Evolutionary conservation across 2,797 vertebrate genomes (phyloP).

Genomic region (Eospalax fontanierii): DNA sequence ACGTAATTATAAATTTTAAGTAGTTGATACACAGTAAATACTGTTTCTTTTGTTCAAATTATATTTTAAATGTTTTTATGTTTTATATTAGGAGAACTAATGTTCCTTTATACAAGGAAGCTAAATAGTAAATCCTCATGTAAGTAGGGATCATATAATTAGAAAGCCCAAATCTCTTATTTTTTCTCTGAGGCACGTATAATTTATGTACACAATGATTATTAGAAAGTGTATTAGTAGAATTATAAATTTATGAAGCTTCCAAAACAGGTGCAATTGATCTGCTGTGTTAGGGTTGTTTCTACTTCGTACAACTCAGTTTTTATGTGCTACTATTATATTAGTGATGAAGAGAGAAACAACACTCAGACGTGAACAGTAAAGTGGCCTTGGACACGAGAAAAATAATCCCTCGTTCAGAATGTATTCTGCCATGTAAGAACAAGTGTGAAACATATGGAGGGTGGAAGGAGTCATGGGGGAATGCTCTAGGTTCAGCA

Average conservation of each 20-base stretch:
- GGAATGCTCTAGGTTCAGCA: not conserved
- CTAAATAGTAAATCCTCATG: constrained; percentile 1
- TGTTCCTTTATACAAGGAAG: not conserved
- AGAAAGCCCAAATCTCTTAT: not conserved
- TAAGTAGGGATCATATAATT: constrained; percentile 28
- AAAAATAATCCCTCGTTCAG: not conserved
- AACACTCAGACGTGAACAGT: not conserved
- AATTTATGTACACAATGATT: constrained; percentile 47
- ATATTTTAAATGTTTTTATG: constrained; percentile 44
- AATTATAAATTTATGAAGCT: not conserved
- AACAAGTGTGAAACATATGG: not conserved
- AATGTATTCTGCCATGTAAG: not conserved
- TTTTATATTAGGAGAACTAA: constrained; percentile 27
- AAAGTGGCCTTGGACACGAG: not conserved
- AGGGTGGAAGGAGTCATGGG: not conserved
- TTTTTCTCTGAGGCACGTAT: not conserved
- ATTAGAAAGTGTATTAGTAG: not conserved
- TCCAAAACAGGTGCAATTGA: constrained; percentile 25
- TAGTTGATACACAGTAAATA: not conserved
- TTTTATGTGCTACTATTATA: not conserved
- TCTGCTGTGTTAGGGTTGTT: not conserved
- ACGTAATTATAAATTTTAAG: constrained; percentile 9
- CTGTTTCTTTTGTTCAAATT: constrained; percentile 1
- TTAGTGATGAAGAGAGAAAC: constrained; percentile 7
- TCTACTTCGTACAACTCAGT: not conserved